Conservation (phyloP, 1,140 invertebrate genomes). For the Heliconius hermathena region DNA sequence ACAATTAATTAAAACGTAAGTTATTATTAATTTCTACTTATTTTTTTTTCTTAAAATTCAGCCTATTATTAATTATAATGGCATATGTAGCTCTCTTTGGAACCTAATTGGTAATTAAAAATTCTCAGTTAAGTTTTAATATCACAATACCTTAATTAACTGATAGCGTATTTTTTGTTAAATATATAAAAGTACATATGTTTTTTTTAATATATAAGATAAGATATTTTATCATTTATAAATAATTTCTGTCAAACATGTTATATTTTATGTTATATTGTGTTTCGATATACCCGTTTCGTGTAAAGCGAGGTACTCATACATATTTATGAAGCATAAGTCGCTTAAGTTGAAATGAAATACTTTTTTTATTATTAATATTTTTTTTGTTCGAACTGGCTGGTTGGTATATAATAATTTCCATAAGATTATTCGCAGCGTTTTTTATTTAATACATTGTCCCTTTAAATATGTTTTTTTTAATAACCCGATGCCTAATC, state of each 20-base stretch:
- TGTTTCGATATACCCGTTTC: conserved; percentile 31
- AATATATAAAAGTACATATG: conserved; percentile 5
- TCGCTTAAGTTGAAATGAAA: conserved; percentile 25
- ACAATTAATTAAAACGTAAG: not conserved
- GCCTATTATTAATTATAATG: not conserved
- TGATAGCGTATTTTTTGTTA: conserved; percentile 15
- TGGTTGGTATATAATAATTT: not conserved
- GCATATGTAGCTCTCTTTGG: not conserved
- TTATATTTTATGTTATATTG: conserved; percentile 27
- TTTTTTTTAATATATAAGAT: conserved; percentile 27
- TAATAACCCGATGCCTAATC: conserved; percentile 26
- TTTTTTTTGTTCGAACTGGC: not conserved
- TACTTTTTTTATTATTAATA: conserved; percentile 17
- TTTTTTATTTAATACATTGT: not conserved
- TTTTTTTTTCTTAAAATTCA: not conserved
- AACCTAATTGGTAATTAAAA: conserved; percentile 15
- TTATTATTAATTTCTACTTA: not conserved
- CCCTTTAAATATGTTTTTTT: conserved; percentile 13
- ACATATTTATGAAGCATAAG: conserved; percentile 36
- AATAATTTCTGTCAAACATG: conserved; percentile 22
- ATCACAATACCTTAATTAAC: conserved; percentile 17
- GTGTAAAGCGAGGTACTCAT: conserved; percentile 24
- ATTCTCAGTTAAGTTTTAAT: not conserved
- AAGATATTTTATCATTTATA: conserved; percentile 26
- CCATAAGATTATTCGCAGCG: not conserved